phyloP scores from a whole-genome alignment of 2,888 invertebrate species.

The Ornithoptera priamus region DNA sequence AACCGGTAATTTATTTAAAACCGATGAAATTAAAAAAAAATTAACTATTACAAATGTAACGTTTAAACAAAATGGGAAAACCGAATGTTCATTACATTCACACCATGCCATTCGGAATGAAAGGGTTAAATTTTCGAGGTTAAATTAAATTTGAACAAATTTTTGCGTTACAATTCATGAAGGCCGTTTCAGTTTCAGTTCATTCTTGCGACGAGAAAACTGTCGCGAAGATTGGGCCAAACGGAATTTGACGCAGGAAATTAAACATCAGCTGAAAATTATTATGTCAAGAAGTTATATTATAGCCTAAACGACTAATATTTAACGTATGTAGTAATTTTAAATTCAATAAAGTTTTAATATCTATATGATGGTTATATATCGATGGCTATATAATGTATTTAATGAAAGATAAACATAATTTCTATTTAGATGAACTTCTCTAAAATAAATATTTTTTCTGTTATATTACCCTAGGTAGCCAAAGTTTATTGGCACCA shows the following conservation, averaged over 20 bases:
- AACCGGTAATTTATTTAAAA: too few relatives aligned
- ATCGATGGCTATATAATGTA: background rate
- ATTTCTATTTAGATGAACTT: too few relatives aligned
- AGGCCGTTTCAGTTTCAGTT: constrained; percentile 53
- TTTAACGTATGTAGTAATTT: background rate
- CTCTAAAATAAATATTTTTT: too few relatives aligned
- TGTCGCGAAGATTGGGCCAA: background rate
- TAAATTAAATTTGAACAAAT: constrained; percentile 64
- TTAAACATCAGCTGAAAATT: constrained; percentile 1
- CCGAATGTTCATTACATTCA: constrained; percentile 74
- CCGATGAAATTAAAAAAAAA: too few relatives aligned
- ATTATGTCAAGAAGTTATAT: background rate
- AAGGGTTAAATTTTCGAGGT: constrained; percentile 74
- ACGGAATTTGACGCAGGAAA: background rate
- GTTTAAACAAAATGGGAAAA: constrained; percentile 52
- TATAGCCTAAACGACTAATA: background rate
- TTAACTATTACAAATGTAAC: too few relatives aligned
- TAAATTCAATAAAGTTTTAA: background rate
- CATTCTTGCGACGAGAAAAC: background rate
- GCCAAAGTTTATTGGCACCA: too few relatives aligned
- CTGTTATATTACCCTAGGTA: too few relatives aligned
- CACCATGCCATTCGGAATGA: constrained; percentile 65
- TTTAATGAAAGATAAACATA: too few relatives aligned
- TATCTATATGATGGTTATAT: background rate
- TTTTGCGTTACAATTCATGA: constrained; percentile 63